Base-by-base conservation (phyloP, 2,797 vertebrate species). In the Smutsia gigantea region DNA sequence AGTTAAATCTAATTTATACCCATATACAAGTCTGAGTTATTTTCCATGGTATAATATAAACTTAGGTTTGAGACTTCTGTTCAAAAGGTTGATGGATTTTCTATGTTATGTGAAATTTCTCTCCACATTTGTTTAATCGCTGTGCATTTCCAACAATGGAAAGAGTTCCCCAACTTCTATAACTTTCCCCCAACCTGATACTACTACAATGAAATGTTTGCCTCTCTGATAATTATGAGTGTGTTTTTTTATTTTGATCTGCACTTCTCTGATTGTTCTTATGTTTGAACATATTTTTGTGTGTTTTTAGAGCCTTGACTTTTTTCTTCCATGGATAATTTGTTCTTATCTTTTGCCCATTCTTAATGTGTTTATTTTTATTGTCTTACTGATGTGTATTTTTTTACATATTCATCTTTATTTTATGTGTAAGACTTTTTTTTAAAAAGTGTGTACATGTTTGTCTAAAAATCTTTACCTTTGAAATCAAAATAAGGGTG, bases 321-420 rank as follows among this genome's bases (percentile, higher is more conserved):
- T 77, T 93, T 81, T 87, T 42, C 71, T 31, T 34, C 21, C 8
- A 34, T 81, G n/a, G 31, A 71, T 61, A 75, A 7, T 63, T 21
- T 75, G 4, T 57, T 92, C n/a, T 39, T 79, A 37, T 29, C 7
- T 68, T 78, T 84, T 74, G 31, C 31, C 23, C 8, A 59, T 87
- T 90, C 59, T 74, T 61, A 89, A 79, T 57, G 9, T 19, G 88
- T 87, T 90, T 59, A 27, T 64, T 93, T 88, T 89, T 92, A 4
- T 66, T 34, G 71, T 83, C 64, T 91, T 77, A 25, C 23, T 55
- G 5, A 64, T 69, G 19, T 17, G 18, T 39, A 27, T 8, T 46
- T 69, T 4, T 78, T 72, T 53, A 42, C 57, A 31, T 42, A 57
- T 4, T 72, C 18, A 64, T 71, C 37, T 81, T 68, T 42, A 77